These are phyloP conservation scores for Drosophila barbarae DNA, from an alignment of 2,888 invertebrate species.

Conservation along the genomic window DNA sequence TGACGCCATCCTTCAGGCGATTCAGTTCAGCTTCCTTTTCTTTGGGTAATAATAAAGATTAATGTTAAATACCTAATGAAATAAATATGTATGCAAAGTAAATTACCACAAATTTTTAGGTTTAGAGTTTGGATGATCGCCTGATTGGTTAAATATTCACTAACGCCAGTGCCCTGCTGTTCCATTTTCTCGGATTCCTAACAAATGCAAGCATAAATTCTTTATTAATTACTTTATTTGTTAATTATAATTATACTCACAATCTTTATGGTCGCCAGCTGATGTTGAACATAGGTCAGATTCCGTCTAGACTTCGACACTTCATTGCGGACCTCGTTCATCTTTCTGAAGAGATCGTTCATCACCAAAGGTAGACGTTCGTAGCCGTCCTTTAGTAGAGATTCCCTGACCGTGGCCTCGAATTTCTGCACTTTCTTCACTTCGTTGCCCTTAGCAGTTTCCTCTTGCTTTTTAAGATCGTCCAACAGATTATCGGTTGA, in stretches of 20 bases:
- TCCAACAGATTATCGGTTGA: accelerated
- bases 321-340: conserved; percentile 34
- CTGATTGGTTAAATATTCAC: conserved; percentile 35
- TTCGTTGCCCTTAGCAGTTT: accelerated
- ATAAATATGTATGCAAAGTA: neutral
- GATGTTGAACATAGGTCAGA: conserved; percentile 39
- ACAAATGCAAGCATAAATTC: neutral
- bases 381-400: conserved; percentile 16
- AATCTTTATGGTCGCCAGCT: conserved; percentile 16
- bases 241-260: conserved; percentile 13
- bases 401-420: conserved; percentile 13
- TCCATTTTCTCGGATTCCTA: conserved; percentile 40
- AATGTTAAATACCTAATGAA: no score
- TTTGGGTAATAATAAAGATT: neutral
- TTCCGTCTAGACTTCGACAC: conserved; percentile 20
- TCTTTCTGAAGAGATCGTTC: conserved; percentile 1
- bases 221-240: no score
- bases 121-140: neutral
- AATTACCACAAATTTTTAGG: conserved; percentile 41
- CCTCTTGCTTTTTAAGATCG: neutral
- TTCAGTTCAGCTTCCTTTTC: conserved; percentile 38
- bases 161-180: conserved; percentile 26
- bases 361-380: conserved; percentile 1
- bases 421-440: neutral
- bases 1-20: conserved; percentile 20